Evolutionary conservation across 2,113 vertebrate genomes (phyloP), one percentile per base, ranked within the genome.

Genomic region (Ondatra zibethicus): DNA sequence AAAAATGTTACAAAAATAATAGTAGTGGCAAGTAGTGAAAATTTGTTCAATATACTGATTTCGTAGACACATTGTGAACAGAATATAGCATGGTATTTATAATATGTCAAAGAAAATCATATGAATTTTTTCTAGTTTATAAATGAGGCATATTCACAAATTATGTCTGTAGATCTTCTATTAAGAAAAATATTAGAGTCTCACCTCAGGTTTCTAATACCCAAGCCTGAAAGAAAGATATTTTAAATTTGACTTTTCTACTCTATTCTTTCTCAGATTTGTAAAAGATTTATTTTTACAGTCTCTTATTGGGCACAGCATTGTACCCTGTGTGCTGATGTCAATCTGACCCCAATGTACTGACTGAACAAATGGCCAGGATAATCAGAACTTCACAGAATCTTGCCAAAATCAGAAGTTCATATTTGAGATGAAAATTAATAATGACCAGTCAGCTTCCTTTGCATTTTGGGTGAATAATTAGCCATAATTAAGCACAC

Each of bases 371-470:
- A 93, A 36, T 72, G 33, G 17, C 11, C 47, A 80, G 6, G 33
- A 21, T 87, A 39, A 50, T 73, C 47, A 85, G 45, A 87, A 93
- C 45, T 91, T 85, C 45, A 10, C 42, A 80, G 58, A 11, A 91
- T 61, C 65, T 72, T 94, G 42, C 72, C 72, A 81, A 95, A 84
- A 65, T 66, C 12, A 5, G 63, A 88, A 90, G 12, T 50, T 81
- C 50, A 81, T 73, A 85, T 87, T 84, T 85, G 80, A 88, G 42
- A 91, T 88, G 39, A 66, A 96, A 96, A 91, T 88, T 65, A 93
- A 50, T 50, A 80, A 91, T 96, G 88, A 84, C 39, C 78, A 29
- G 17, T 33, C 87, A 93, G 66, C 7, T 23, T 94, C 17, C 11
- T 84, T 4, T 87, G 58, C 90, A 66, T 90, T 92, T 65, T n/a